Evolutionary conservation across 2,113 vertebrate genomes (phyloP).

Genomic region (Polypterus senegalus): DNA sequence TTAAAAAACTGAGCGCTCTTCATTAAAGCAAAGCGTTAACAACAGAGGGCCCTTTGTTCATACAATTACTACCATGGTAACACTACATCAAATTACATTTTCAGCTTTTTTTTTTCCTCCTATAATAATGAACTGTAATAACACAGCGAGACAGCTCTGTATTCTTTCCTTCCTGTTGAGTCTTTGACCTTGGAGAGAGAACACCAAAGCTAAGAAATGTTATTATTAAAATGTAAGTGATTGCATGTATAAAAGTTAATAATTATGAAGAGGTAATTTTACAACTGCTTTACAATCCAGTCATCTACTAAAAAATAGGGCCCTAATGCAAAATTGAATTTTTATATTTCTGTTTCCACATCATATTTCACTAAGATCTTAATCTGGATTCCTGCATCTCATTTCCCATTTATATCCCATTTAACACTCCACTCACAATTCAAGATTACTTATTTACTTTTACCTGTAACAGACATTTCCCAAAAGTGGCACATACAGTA

Average conservation of each 20-base stretch:
- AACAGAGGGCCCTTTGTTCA: slow-evolving; percentile 14
- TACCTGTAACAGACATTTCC: too few relatives aligned
- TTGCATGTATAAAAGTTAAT: not conserved
- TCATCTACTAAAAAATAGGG: not conserved
- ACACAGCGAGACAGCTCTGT: slow-evolving; percentile 13
- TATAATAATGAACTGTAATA: slow-evolving; percentile 19
- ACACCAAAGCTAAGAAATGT: slow-evolving; percentile 2
- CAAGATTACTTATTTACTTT: too few relatives aligned
- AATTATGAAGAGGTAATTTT: slow-evolving; percentile 1
- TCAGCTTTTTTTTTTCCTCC: slow-evolving; percentile 1
- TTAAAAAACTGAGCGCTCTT: too few relatives aligned
- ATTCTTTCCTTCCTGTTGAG: slow-evolving; percentile 4
- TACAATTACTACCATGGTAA: slow-evolving; percentile 24
- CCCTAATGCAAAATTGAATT: not conserved
- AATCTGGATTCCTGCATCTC: too few relatives aligned
- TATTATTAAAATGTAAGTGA: not conserved
- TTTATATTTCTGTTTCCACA: too few relatives aligned
- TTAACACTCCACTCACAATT: too few relatives aligned
- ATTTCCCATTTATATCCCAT: too few relatives aligned
- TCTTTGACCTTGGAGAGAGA: not conserved
- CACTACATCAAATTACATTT: slow-evolving; percentile 17
- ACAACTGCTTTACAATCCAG: not conserved
- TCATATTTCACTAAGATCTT: too few relatives aligned
- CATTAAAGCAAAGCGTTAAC: slow-evolving; percentile 1
- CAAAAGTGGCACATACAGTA: too few relatives aligned